Evolutionary conservation across 2,797 vertebrate species (phyloP), one percentile per base, ranked within the genome.

Genomic region (Pseudopleuronectes americanus): DNA sequence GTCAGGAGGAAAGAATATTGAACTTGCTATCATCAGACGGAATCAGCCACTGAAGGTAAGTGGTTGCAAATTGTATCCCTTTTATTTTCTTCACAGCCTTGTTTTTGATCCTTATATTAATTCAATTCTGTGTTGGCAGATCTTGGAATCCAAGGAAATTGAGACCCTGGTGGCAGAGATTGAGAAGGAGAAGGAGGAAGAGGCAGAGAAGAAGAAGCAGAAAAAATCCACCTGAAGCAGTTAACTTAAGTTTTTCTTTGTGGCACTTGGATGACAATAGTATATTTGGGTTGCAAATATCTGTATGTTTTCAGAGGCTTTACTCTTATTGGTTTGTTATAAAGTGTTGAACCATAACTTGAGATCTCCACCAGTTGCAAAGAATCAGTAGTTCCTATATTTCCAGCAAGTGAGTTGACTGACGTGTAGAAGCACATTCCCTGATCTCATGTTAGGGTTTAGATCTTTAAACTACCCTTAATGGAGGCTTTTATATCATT

Each of bases 141-240:
- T 96, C 90, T 92, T 97, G 89, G 96, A 94, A 84, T 92, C 93
- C 69, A 96, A 95, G 90, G 92, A 96, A 91, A 96, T 90, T 65
- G 95, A 97, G 92, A 95, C 90, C 21, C 81, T 96, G 71, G 93
- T 96, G 84, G 91, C 90, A 62, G 94, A 96, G 90, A 95, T 90
- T 81, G 95, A 96, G 81, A 96, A 95, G 59, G 93, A 95, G 71
- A 96, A 96, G 71, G 96, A 97, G 73, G 87, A 96, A 80, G 95
- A 96, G 71, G 95, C 91, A 59, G 94, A 95, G 85, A 96, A 95
- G 92, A 96, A 95, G 89, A 96, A 96, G 64, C 93, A 94, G 84
- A 96, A 95, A 85, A 95, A 96, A 80, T 89, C 92, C 47, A 92
- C 89, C 26, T 90, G 91, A 91, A 85, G 64, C 65, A 47, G 64